phyloP scores from a whole-genome alignment of 2,797 vertebrate species.

The Scarus forsteni region DNA sequence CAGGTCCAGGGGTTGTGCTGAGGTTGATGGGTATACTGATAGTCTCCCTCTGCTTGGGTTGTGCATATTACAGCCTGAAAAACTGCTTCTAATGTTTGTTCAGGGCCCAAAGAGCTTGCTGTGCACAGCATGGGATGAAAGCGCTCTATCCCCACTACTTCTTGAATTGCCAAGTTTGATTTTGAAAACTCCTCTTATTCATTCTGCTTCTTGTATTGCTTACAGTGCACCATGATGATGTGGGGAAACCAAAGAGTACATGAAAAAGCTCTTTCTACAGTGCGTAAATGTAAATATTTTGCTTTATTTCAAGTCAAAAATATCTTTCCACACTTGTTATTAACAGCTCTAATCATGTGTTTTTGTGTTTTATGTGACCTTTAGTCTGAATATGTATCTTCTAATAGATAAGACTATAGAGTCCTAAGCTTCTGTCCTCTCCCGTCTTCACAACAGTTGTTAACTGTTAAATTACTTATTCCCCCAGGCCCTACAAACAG shows the following conservation, averaged over 20 bases:
- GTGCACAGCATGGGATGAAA: slow-evolving; percentile 10
- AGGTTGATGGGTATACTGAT: slow-evolving; percentile 29
- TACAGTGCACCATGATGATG: background rate
- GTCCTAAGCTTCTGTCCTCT: no score
- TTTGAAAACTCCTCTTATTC: slow-evolving; percentile 2
- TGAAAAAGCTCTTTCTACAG: slow-evolving; percentile 8
- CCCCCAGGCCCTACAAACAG: no score
- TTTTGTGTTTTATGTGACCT: no score
- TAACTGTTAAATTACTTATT: no score
- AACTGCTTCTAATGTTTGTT: slow-evolving; percentile 24
- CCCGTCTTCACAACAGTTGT: no score
- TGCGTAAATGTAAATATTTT: no score
- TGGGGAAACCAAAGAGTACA: background rate
- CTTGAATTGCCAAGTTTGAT: slow-evolving; percentile 22
- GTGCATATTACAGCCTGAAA: slow-evolving; percentile 6
- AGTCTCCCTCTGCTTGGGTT: background rate
- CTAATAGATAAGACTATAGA: no score
- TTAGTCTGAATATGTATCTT: no score
- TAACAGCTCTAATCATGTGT: no score
- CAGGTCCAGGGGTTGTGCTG: slow-evolving; percentile 40
- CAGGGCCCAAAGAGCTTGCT: background rate
- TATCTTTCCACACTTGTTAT: no score
- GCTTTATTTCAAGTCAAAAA: no score
- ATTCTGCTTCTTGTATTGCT: background rate
- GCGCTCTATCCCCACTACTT: slow-evolving; percentile 9